A percentile compares a stretch with the other conserved stretches of the same genome.
These are phyloP conservation scores for Cheilosia vulpina DNA, from an alignment of 2,888 invertebrate species.

Conservation along the genomic window DNA sequence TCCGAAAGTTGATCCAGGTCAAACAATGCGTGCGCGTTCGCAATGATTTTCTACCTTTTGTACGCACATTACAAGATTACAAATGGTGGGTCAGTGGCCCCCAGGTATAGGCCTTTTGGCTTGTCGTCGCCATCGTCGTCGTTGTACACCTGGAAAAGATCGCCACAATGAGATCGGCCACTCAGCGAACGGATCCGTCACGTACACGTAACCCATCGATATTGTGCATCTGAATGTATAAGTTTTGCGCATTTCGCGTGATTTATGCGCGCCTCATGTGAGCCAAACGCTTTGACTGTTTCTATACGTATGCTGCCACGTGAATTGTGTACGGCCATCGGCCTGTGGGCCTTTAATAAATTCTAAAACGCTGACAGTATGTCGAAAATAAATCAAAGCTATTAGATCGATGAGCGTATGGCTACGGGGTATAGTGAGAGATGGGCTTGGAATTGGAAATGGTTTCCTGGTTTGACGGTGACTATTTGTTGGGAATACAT, in stretches of 20 bases:
- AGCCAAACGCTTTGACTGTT: slow-evolving; percentile 22
- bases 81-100: slow-evolving; percentile 69
- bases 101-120: slow-evolving; percentile 31
- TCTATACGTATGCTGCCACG: not conserved
- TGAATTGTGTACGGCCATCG: slow-evolving; percentile 41
- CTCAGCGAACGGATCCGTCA: slow-evolving; percentile 67
- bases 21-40: slow-evolving; percentile 73
- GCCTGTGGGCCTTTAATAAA: slow-evolving; percentile 69
- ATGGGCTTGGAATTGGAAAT: slow-evolving; percentile 67
- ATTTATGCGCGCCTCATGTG: slow-evolving; percentile 64
- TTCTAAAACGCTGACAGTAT: slow-evolving; percentile 68
- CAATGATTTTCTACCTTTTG: slow-evolving; percentile 64
- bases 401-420: slow-evolving; percentile 62
- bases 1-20: slow-evolving; percentile 74
- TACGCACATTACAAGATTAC: slow-evolving; percentile 50
- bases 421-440: slow-evolving; percentile 34
- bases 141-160: slow-evolving; percentile 61
- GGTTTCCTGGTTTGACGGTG: slow-evolving; percentile 60
- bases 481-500: slow-evolving; percentile 36
- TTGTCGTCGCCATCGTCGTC: slow-evolving; percentile 6
- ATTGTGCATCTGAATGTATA: slow-evolving; percentile 72
- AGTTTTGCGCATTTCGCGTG: slow-evolving; percentile 69
- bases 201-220: slow-evolving; percentile 74
- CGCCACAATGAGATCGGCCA: slow-evolving; percentile 52
- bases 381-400: slow-evolving; percentile 72